Conservation (phyloP, 2,113 vertebrate genomes). For the Sorex fumeus region DNA sequence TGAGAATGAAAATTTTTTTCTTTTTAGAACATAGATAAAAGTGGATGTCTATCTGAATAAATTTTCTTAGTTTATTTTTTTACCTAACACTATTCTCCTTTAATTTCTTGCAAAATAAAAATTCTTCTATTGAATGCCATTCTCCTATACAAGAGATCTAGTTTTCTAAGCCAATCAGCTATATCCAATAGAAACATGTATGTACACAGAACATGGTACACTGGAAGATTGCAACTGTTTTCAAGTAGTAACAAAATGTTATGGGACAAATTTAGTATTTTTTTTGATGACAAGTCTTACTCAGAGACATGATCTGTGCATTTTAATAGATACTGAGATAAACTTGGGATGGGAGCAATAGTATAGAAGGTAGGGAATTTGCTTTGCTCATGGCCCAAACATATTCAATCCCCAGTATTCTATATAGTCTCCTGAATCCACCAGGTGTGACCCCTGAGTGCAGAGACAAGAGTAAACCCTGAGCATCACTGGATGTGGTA, state of each 20-base stretch:
- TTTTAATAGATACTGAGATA: background rate
- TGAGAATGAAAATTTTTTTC: conserved; percentile 22
- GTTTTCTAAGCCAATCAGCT: background rate
- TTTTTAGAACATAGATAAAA: background rate
- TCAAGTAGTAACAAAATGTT: background rate
- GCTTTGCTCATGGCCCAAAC: too few relatives aligned
- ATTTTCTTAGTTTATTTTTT: background rate
- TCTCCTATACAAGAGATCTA: background rate
- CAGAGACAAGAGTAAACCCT: too few relatives aligned
- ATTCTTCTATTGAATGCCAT: background rate
- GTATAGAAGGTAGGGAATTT: background rate
- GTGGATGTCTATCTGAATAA: background rate
- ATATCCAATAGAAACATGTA: background rate
- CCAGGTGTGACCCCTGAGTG: too few relatives aligned
- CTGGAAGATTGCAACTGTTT: background rate
- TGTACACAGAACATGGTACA: background rate
- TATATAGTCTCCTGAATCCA: too few relatives aligned
- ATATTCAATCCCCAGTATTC: too few relatives aligned
- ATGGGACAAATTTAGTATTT: background rate
- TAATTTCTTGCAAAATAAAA: background rate
- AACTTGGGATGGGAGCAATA: too few relatives aligned
- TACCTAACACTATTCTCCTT: too few relatives aligned
- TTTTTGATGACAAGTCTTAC: too few relatives aligned
- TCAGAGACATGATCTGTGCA: background rate
- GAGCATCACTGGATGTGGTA: too few relatives aligned